These are phyloP conservation scores for Drosophila mauritiana DNA, from an alignment of 1,140 invertebrate genomes.

Conservation along the genomic window DNA sequence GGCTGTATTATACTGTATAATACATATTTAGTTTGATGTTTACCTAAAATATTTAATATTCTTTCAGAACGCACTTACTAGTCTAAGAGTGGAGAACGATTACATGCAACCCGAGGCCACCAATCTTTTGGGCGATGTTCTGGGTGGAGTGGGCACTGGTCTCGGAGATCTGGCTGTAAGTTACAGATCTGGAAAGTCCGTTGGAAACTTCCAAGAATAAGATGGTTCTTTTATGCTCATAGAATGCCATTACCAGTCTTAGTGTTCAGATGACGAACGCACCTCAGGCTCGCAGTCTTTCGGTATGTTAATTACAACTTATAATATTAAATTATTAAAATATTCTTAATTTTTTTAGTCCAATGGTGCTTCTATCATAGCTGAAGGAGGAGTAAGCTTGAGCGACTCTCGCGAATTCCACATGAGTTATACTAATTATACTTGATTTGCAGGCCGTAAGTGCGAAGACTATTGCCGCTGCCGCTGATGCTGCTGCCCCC, in stretches of 20 bases:
- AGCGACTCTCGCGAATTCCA: no score
- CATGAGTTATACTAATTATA: neutral
- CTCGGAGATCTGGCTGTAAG: conserved; percentile 47
- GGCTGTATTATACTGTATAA: conserved; percentile 1
- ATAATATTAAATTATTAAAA: neutral
- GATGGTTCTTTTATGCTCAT: neutral
- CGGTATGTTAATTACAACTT: conserved; percentile 22
- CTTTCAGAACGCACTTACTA: conserved; percentile 15
- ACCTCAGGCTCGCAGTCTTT: conserved; percentile 17
- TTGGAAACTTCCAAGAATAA: no score
- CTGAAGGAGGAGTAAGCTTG: conserved; percentile 35
- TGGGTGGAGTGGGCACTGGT: conserved; percentile 31
- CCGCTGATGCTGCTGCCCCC: conserved; percentile 44
- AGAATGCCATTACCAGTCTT: conserved; percentile 49
- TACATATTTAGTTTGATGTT: no score
- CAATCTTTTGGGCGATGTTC: conserved; percentile 43
- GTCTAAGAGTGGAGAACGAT: conserved; percentile 15
- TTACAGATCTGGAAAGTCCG: neutral
- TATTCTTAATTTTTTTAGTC: conserved; percentile 7
- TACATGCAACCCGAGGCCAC: conserved; percentile 25
- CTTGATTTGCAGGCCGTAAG: conserved; percentile 30
- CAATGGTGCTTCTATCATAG: conserved; percentile 41
- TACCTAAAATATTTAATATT: neutral
- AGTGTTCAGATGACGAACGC: conserved; percentile 5
- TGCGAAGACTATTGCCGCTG: conserved; percentile 44